phyloP scores from a whole-genome alignment of 2,888 invertebrate species.

The Pheosia tremula region DNA sequence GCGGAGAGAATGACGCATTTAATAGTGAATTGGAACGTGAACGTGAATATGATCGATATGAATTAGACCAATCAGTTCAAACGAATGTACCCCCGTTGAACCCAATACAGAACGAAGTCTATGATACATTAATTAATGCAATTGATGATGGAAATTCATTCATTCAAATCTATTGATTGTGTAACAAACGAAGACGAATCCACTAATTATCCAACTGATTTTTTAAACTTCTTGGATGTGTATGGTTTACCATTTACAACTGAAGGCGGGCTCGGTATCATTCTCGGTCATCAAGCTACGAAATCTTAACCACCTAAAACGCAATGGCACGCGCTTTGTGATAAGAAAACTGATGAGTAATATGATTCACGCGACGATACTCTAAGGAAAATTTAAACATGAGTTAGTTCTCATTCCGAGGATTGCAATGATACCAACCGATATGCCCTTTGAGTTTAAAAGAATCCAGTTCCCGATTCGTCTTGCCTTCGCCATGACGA shows the following conservation, averaged over 20 bases:
- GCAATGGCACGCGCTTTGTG: no score
- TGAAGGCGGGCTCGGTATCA: conserved; percentile 41
- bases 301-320: conserved; percentile 36
- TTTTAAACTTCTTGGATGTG: conserved; percentile 48
- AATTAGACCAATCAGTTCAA: no score
- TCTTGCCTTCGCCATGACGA: conserved; percentile 29
- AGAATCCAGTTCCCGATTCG: conserved; percentile 29
- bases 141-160: conserved; percentile 19
- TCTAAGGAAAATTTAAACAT: conserved; percentile 3
- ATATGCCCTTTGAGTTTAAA: conserved; percentile 26
- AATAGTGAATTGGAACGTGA: conserved; percentile 49
- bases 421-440: conserved; percentile 31
- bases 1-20: conserved; percentile 41
- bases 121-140: conserved; percentile 46
- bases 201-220: conserved; percentile 48
- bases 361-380: no score
- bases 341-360: no score
- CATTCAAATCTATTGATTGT: conserved; percentile 34
- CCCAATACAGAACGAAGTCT: conserved; percentile 55
- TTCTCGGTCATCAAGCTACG: conserved; percentile 40
- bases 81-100: no score
- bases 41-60: conserved; percentile 36
- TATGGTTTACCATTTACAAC: conserved; percentile 39
- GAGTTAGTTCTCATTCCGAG: conserved; percentile 31
- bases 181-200: conserved; percentile 12